phyloP scores from a whole-genome alignment of 2,113 vertebrate genomes.

The Channa maculata region DNA sequence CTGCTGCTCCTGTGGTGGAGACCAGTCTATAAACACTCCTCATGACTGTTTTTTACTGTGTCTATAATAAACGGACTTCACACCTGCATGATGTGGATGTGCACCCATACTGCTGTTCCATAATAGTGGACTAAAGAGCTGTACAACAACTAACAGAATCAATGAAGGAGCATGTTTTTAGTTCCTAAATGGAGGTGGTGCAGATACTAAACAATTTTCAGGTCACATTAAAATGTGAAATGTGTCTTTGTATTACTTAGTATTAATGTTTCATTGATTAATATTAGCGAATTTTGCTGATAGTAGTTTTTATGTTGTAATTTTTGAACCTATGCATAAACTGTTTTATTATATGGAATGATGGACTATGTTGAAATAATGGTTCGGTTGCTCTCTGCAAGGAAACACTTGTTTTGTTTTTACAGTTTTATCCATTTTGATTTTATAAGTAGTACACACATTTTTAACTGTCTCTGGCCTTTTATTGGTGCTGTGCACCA shows the following conservation, averaged over 20 bases:
- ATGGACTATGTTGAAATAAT: slow-evolving; percentile 30
- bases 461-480: slow-evolving; percentile 30
- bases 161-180: slow-evolving; percentile 43
- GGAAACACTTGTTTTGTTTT: slow-evolving; percentile 54
- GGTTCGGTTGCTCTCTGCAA: slow-evolving; percentile 27
- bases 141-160: slow-evolving; percentile 43
- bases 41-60: slow-evolving; percentile 6
- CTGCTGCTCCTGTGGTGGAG: slow-evolving; percentile 69
- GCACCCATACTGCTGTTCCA: slow-evolving; percentile 42
- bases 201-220: slow-evolving; percentile 13
- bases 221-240: slow-evolving; percentile 63
- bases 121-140: slow-evolving; percentile 20
- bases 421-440: slow-evolving; percentile 41
- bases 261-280: slow-evolving; percentile 5
- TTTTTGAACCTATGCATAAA: slow-evolving; percentile 19
- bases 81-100: not conserved
- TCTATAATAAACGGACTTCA: slow-evolving; percentile 35
- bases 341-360: slow-evolving; percentile 34
- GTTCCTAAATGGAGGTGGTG: slow-evolving; percentile 3
- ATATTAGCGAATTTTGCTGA: slow-evolving; percentile 23
- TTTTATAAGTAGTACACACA: slow-evolving; percentile 31
- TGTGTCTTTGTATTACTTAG: slow-evolving; percentile 63
- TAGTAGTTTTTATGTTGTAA: slow-evolving; percentile 35
- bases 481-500: slow-evolving; percentile 77
- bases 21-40: slow-evolving; percentile 74